Evolutionary conservation across 2,797 vertebrate genomes (phyloP).

Genomic region (Lindbergichthys nudifrons): DNA sequence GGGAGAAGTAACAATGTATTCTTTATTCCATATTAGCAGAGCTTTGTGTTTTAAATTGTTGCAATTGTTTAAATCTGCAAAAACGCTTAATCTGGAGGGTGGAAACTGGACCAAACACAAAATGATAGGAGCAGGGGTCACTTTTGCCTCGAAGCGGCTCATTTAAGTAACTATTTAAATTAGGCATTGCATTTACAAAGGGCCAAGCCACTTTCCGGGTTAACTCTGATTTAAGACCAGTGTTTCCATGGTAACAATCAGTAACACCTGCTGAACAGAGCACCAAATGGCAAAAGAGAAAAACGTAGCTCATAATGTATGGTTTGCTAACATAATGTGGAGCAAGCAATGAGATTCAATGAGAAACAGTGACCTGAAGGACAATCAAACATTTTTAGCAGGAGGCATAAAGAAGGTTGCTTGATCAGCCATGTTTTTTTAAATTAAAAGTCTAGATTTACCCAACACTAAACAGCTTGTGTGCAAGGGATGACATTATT

Average conservation of each 20-base stretch:
- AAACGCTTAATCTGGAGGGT: slow-evolving; percentile 1
- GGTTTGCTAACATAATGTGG: background rate
- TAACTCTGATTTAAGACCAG: background rate
- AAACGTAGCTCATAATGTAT: background rate
- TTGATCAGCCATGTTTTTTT: background rate
- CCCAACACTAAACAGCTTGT: background rate
- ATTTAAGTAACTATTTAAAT: background rate
- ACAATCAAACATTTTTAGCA: slow-evolving; percentile 8
- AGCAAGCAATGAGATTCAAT: too few relatives aligned
- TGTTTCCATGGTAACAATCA: slow-evolving; percentile 26
- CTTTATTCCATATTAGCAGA: slow-evolving; percentile 12
- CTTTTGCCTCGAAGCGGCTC: background rate
- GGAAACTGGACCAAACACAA: background rate
- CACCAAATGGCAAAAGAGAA: slow-evolving; percentile 2
- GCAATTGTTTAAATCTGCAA: too few relatives aligned
- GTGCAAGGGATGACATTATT: background rate
- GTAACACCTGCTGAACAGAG: slow-evolving; percentile 3
- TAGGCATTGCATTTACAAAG: background rate
- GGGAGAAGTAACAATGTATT: background rate
- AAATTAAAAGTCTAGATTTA: background rate
- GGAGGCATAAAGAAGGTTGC: background rate
- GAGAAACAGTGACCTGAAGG: background rate
- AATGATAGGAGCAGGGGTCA: background rate
- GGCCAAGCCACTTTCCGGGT: background rate
- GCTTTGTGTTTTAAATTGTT: background rate